Evolutionary conservation across 2,888 invertebrate genomes (phyloP), one percentile per base, ranked within the genome.

Genomic region (Dryobota labecula): DNA sequence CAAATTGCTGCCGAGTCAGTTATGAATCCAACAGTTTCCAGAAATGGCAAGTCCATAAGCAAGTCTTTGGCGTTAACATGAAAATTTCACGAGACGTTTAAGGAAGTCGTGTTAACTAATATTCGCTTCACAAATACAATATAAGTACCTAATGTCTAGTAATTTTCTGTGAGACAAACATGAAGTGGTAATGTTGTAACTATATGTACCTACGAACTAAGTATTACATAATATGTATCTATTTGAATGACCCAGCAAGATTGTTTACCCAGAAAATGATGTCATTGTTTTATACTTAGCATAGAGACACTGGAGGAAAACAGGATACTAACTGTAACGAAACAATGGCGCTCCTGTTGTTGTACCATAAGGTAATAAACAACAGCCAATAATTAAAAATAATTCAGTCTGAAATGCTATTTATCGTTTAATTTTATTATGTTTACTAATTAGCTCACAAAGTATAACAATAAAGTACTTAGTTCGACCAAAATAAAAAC

Each of bases 241-340:
- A 61, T 60, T 49, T 73, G 15, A 65, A 64, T 70, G 73, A 72
- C 70, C 53, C 58, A 57, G 70, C 54, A 62, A 45, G 51, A 80
- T 80, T 67, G 76, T 83, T 69, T 84, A 65, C 70, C 69, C 72
- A 78, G 82, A 84, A 84, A 73, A 83, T 86, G 84, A 86, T 86
- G 85, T 86, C 78, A 86, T 82, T 71, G 71, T 71, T 76, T 67
- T 76, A 75, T 74, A 70, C 41, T 54, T 73, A 73, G 49, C 18
- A 15, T 70, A 36, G n/a, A 51, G 18, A 24, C 43, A n/a, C 51
- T 53, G 15, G 15, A 61, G 64, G 51, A 62, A 70, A 60, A 70
- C 33, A 56, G 54, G 38, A 58, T 45, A 65, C 13, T 1, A 49
- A 72, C 41, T 69, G 49, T 30, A 33, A 64, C 24, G 30, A n/a